These are phyloP conservation scores for Latheticus oryzae DNA, from an alignment of 2,888 invertebrate species.

Conservation along the genomic window DNA sequence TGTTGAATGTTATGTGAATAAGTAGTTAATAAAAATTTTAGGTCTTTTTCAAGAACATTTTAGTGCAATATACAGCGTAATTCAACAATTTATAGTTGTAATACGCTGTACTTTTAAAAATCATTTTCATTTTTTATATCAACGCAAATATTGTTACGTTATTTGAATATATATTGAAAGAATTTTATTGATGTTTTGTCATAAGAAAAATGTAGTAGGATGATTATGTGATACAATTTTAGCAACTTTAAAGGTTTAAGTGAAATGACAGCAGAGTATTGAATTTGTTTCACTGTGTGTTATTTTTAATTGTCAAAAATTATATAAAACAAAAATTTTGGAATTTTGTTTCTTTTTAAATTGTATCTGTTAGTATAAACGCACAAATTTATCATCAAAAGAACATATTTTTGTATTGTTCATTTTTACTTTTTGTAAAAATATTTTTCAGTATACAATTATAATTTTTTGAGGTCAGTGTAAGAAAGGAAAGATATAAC, in stretches of 20 bases:
- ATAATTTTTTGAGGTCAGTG: too few species aligned
- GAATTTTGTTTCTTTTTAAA: constrained; percentile 23
- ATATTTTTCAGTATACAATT: too few species aligned
- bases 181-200: constrained; percentile 14
- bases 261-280: too few species aligned
- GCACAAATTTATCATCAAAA: constrained; percentile 40
- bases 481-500: too few species aligned
- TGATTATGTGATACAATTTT: too few species aligned
- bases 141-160: too few species aligned
- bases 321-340: too few species aligned
- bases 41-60: constrained; percentile 18
- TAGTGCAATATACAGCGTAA: constrained; percentile 30
- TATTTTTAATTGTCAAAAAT: too few species aligned
- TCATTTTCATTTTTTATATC: constrained; percentile 11
- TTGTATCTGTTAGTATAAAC: constrained; percentile 39
- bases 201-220: too few species aligned
- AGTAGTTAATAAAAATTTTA: constrained; percentile 23
- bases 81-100: constrained; percentile 6
- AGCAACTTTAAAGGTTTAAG: too few species aligned
- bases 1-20: constrained; percentile 15
- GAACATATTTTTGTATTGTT: constrained; percentile 43
- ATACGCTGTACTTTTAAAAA: constrained; percentile 4
- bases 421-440: constrained; percentile 36
- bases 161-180: constrained; percentile 30
- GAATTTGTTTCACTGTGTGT: too few species aligned